Percentiles rank a stretch among this genome's conserved stretches.
Conservation (phyloP, 2,797 vertebrate genomes). For the Dicrostonyx torquatus region DNA sequence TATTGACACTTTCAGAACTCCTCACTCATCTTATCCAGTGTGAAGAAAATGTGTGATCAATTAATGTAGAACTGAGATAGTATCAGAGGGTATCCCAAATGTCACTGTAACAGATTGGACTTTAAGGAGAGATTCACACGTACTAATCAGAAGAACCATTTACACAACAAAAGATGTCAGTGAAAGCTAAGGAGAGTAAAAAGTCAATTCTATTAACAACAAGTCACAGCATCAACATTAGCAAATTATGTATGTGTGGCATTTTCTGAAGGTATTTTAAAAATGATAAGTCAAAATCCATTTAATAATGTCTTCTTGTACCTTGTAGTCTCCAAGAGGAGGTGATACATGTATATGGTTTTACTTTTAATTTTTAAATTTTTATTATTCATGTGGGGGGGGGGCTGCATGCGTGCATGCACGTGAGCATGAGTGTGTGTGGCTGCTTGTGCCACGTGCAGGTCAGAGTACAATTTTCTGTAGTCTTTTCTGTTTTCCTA, state of each 20-base stretch:
- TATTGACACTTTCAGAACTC: not conserved
- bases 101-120: conserved; percentile 70
- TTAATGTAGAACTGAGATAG: conserved; percentile 16
- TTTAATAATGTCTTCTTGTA: conserved; percentile 59
- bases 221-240: not conserved
- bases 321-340: conserved; percentile 46
- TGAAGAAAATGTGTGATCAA: not conserved
- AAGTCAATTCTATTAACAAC: conserved; percentile 61
- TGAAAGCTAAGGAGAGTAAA: conserved; percentile 52
- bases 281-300: conserved; percentile 69
- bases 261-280: conserved; percentile 73
- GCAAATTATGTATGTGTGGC: conserved; percentile 68
- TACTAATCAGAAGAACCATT: conserved; percentile 68
- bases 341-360: conserved; percentile 40
- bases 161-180: conserved; percentile 78
- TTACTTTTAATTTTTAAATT: not conserved
- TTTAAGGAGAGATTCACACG: conserved; percentile 63
- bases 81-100: conserved; percentile 71
- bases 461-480: not conserved
- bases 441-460: not conserved
- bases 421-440: too few relatives aligned
- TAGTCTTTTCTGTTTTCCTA: not conserved
- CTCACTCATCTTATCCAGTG: not conserved
- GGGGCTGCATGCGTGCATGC: too few relatives aligned
- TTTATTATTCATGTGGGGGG: not conserved